Conservation (phyloP, 2,888 invertebrate species). For the Selenia dentaria region DNA sequence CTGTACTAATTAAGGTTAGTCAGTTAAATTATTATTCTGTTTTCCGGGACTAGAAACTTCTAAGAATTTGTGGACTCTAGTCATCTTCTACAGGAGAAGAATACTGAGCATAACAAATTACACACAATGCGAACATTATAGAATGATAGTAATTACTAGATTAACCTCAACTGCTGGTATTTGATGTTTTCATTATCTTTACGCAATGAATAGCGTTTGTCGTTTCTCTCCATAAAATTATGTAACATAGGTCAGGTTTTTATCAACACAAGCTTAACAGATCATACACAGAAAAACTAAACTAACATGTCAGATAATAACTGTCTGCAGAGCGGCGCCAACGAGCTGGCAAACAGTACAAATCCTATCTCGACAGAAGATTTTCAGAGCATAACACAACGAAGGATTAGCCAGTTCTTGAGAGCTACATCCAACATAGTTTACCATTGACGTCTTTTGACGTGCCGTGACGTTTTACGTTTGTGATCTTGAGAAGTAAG, state of each 20-base stretch:
- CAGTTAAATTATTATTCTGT: too few relatives aligned
- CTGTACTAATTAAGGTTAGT: too few relatives aligned
- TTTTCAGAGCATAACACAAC: conserved; percentile 59
- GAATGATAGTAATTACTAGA: too few relatives aligned
- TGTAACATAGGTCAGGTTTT: conserved; percentile 27
- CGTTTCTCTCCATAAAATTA: background rate
- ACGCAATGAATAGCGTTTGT: too few relatives aligned
- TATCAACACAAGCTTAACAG: conserved; percentile 13
- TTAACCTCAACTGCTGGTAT: too few relatives aligned
- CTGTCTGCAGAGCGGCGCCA: conserved; percentile 43
- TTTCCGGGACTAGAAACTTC: too few relatives aligned
- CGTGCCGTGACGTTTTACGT: conserved; percentile 12
- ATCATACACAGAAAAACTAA: conserved; percentile 30
- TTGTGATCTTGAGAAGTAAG: too few relatives aligned
- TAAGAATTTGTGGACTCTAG: too few relatives aligned
- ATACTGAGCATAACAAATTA: too few relatives aligned
- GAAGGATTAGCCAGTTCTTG: conserved; percentile 61
- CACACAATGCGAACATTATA: too few relatives aligned
- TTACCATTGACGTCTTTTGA: conserved; percentile 45
- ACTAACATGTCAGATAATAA: conserved; percentile 42
- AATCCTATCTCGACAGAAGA: conserved; percentile 49
- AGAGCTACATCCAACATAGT: conserved; percentile 28
- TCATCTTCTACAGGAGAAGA: too few relatives aligned
- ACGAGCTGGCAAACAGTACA: conserved; percentile 39
- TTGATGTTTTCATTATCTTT: too few relatives aligned